A percentile compares a stretch with the other conserved stretches of the same genome.
phyloP scores from a whole-genome alignment of 2,888 invertebrate genomes.

The Sicus ferrugineus region DNA sequence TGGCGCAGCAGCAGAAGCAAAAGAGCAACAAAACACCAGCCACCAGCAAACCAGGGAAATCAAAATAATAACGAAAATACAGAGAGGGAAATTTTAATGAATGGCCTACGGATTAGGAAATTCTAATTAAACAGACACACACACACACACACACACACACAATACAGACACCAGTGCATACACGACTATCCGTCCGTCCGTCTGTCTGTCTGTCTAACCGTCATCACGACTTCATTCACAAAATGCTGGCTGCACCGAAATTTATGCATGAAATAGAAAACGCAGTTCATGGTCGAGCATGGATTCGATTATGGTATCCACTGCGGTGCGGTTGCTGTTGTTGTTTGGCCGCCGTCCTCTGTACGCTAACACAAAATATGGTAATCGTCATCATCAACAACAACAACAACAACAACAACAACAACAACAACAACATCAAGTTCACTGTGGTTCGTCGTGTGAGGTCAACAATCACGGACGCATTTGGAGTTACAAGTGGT shows the following conservation, averaged over 20 bases:
- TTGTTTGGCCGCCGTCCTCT: not conserved
- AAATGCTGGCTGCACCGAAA: slow-evolving; percentile 1
- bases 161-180: not conserved
- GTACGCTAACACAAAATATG: too few relatives aligned
- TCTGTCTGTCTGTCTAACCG: not conserved
- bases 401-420: too few relatives aligned
- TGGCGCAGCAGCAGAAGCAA: not conserved
- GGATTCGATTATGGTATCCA: not conserved
- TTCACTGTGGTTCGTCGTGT: too few relatives aligned
- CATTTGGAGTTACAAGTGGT: too few relatives aligned
- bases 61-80: not conserved
- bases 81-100: not conserved
- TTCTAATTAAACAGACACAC: not conserved
- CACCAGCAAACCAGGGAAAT: not conserved
- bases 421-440: too few relatives aligned
- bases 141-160: not conserved
- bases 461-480: too few relatives aligned
- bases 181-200: not conserved
- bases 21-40: slow-evolving; percentile 8
- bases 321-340: not conserved
- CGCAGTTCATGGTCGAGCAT: slow-evolving; percentile 14
- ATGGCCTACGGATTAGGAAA: slow-evolving; percentile 17
- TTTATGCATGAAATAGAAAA: slow-evolving; percentile 6
- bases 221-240: slow-evolving; percentile 7
- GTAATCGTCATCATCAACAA: too few relatives aligned